These are phyloP conservation scores for Pachyrhynchus sulphureomaculatus DNA, from an alignment of 1,140 invertebrate genomes.

Conservation along the genomic window DNA sequence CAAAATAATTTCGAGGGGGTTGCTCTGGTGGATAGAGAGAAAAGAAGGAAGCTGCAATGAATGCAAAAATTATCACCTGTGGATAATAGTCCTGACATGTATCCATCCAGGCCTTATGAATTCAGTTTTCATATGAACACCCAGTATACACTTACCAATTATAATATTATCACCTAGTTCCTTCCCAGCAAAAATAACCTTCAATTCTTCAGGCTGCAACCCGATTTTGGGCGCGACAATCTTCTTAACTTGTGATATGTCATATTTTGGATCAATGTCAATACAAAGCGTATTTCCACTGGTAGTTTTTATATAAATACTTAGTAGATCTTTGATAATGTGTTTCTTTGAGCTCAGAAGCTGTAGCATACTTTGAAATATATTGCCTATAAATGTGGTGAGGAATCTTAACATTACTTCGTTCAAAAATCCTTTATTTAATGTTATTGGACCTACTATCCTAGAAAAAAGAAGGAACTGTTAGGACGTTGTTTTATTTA, in stretches of 20 bases:
- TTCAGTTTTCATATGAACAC: not conserved
- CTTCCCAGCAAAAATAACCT: slow-evolving; percentile 85
- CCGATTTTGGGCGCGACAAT: slow-evolving; percentile 69
- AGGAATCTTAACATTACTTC: slow-evolving; percentile 28
- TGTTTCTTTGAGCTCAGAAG: slow-evolving; percentile 63
- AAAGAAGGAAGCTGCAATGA: too few relatives aligned
- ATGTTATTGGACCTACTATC: not conserved
- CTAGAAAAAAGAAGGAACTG: too few relatives aligned
- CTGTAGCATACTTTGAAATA: slow-evolving; percentile 64
- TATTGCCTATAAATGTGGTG: slow-evolving; percentile 42
- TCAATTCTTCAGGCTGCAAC: slow-evolving; percentile 68
- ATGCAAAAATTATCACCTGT: too few relatives aligned
- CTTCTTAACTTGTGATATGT: slow-evolving; percentile 74
- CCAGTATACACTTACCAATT: slow-evolving; percentile 63
- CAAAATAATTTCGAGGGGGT: too few relatives aligned
- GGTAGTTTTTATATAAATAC: slow-evolving; percentile 72
- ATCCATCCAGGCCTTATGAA: too few relatives aligned
- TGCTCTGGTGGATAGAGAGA: too few relatives aligned
- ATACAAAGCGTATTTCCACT: slow-evolving; percentile 67
- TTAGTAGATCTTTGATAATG: slow-evolving; percentile 62
- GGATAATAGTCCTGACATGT: too few relatives aligned
- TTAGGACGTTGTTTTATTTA: too few relatives aligned
- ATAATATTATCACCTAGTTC: slow-evolving; percentile 73
- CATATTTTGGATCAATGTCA: slow-evolving; percentile 73
- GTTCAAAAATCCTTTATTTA: not conserved